phyloP scores from a whole-genome alignment of 2,888 invertebrate genomes.

The Cecidostiba fungosa region DNA sequence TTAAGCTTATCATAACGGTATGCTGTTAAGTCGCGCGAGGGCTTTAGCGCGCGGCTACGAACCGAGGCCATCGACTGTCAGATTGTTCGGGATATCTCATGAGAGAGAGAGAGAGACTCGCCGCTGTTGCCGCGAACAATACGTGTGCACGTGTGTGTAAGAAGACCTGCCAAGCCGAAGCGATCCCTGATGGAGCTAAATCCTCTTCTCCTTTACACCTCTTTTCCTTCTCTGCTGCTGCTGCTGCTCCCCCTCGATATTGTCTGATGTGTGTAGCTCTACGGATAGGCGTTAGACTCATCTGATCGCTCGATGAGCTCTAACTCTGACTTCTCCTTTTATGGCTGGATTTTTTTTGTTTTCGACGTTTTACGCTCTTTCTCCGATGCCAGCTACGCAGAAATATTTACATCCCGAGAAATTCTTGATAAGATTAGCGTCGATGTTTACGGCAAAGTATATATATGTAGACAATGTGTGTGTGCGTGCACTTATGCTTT shows the following conservation, averaged over 20 bases:
- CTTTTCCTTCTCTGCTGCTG: conserved; percentile 53
- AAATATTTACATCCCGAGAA: conserved; percentile 23
- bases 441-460: neutral
- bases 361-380: neutral
- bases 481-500: neutral
- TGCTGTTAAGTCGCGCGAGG: conserved; percentile 71
- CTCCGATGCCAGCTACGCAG: neutral
- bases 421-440: neutral
- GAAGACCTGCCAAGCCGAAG: conserved; percentile 63
- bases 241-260: neutral
- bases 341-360: neutral
- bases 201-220: conserved; percentile 62
- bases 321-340: conserved; percentile 9
- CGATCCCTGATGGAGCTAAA: conserved; percentile 66
- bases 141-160: conserved; percentile 52
- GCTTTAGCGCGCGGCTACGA: conserved; percentile 28
- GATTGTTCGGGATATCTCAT: conserved; percentile 66
- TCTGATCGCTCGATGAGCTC: conserved; percentile 7
- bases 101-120: conserved; percentile 13
- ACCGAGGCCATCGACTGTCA: conserved; percentile 69
- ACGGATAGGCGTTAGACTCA: conserved; percentile 6
- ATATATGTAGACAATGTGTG: neutral
- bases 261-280: neutral
- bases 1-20: conserved; percentile 79
- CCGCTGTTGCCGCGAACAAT: conserved; percentile 16